These are phyloP conservation scores for Drosophila melanica DNA, from an alignment of 1,140 invertebrate species.

Conservation along the genomic window DNA sequence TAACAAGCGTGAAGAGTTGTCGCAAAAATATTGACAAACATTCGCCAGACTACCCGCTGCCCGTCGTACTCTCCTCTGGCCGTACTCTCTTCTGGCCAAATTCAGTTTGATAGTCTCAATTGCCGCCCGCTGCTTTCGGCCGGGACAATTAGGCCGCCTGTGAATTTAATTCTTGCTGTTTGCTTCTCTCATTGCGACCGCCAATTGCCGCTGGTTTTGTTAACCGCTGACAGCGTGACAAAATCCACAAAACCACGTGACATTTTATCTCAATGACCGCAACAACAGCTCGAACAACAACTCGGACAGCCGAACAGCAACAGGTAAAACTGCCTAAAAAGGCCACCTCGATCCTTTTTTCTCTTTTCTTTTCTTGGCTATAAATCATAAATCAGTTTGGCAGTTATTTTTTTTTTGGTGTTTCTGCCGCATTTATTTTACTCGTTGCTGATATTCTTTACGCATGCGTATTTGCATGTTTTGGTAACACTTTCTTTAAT, in stretches of 20 bases:
- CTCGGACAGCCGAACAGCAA: conserved; percentile 24
- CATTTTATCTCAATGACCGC: conserved; percentile 83
- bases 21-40: conserved; percentile 83
- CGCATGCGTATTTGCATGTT: conserved; percentile 75
- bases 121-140: conserved; percentile 47
- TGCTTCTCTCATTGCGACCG: conserved; percentile 29
- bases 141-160: conserved; percentile 68
- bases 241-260: conserved; percentile 83
- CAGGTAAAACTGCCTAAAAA: conserved; percentile 45
- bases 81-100: not conserved
- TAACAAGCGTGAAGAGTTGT: conserved; percentile 76
- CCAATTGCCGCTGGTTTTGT: conserved; percentile 45
- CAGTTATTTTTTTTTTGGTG: conserved; percentile 5
- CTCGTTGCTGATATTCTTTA: conserved; percentile 43
- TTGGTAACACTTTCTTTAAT: conserved; percentile 50
- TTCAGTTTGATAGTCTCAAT: not conserved
- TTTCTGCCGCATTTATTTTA: conserved; percentile 1
- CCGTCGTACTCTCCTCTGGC: not conserved
- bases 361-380: not conserved
- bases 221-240: conserved; percentile 83
- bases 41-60: conserved; percentile 37
- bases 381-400: conserved; percentile 43
- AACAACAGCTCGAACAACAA: conserved; percentile 37
- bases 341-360: conserved; percentile 4
- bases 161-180: conserved; percentile 3